A percentile compares a stretch with the other conserved stretches of the same genome.
Conservation (phyloP, 2,113 vertebrate species). For the Coptodon bakossiorum region DNA sequence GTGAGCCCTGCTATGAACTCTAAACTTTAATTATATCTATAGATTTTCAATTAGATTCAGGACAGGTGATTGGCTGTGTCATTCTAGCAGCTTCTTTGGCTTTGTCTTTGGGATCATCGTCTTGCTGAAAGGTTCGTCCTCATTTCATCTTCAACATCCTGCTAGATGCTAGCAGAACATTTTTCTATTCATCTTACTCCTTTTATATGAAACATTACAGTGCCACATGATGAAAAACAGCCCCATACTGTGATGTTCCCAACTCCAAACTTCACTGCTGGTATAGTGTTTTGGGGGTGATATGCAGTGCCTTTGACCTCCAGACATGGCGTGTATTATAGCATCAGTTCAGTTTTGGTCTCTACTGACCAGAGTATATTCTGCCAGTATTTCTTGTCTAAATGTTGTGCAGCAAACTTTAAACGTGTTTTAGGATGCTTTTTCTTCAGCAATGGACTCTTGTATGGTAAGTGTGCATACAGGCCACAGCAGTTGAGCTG, state of each 20-base stretch:
- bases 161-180: neutral
- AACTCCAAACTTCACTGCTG: neutral
- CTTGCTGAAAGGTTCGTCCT: neutral
- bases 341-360: neutral
- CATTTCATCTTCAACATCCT: neutral
- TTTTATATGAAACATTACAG: neutral
- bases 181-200: neutral
- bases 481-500: neutral
- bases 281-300: neutral
- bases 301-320: too few species aligned
- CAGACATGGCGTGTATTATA: too few species aligned
- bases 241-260: too few species aligned
- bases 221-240: neutral
- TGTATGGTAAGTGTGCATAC: too few species aligned
- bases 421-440: too few species aligned
- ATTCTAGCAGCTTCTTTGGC: too few species aligned
- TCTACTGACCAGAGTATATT: neutral
- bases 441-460: neutral
- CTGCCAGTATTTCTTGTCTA: neutral
- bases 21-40: too few species aligned
- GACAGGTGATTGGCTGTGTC: too few species aligned
- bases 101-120: neutral
- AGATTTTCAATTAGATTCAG: too few species aligned
- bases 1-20: too few species aligned
- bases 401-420: neutral